Evolutionary conservation across 2,888 invertebrate genomes (phyloP).

Genomic region (Alviniconcha strummeri): DNA sequence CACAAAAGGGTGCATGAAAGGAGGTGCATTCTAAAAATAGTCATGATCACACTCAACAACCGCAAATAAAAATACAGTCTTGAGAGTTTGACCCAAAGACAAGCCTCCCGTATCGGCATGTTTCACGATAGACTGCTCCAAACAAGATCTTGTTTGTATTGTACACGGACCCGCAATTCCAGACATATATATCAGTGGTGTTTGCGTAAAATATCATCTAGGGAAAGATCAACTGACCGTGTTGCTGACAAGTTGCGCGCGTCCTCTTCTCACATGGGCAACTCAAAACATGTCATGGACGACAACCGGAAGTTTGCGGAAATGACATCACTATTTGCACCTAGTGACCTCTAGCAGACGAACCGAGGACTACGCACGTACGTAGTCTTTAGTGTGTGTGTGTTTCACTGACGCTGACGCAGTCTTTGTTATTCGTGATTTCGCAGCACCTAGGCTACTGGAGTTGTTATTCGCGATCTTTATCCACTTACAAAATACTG

Average conservation of each 20-base stretch:
- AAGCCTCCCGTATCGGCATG: not conserved
- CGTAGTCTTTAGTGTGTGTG: not conserved
- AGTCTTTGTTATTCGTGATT: too few relatives aligned
- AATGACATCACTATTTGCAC: conserved; percentile 10
- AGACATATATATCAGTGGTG: not conserved
- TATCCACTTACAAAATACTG: too few relatives aligned
- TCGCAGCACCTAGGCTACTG: too few relatives aligned
- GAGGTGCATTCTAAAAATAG: not conserved
- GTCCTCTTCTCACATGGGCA: conserved; percentile 4
- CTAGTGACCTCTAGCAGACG: conserved; percentile 6
- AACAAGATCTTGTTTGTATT: not conserved
- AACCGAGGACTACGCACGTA: not conserved
- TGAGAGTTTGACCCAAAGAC: too few relatives aligned
- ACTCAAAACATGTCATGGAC: conserved; percentile 9
- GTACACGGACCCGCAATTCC: not conserved
- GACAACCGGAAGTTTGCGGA: conserved; percentile 3
- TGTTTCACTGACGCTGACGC: not conserved
- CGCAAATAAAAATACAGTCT: not conserved
- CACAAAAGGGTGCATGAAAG: not conserved
- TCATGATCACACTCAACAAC: not conserved
- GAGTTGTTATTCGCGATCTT: too few relatives aligned
- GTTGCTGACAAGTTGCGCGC: not conserved
- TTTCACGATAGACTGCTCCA: not conserved
- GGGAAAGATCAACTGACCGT: not conserved
- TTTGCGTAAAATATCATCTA: not conserved